Evolutionary conservation across 2,113 vertebrate genomes (phyloP).

Genomic region (Pygathrix nemaeus): DNA sequence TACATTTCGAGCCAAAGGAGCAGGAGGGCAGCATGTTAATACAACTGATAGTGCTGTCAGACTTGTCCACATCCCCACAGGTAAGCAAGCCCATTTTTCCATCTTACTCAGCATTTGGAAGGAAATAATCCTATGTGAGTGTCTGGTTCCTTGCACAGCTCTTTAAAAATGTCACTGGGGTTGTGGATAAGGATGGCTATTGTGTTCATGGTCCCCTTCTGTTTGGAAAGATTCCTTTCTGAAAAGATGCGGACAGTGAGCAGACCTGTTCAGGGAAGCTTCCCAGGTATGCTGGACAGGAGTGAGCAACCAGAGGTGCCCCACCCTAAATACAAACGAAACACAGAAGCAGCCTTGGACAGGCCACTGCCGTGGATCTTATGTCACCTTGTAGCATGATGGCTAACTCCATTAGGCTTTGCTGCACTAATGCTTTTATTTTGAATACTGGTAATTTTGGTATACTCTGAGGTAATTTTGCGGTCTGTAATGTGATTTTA

Average conservation of each 20-base stretch:
- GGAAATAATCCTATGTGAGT: neutral
- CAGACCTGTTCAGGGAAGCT: neutral
- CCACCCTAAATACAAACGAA: neutral
- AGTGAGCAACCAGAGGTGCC: neutral
- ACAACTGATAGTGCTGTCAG: constrained; percentile 96
- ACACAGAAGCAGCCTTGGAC: neutral
- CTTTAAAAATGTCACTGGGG: neutral
- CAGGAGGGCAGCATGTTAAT: constrained; percentile 96
- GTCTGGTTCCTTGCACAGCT: neutral
- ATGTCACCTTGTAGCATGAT: neutral
- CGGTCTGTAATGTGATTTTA: neutral
- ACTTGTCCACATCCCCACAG: constrained; percentile 94
- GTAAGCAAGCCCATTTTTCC: constrained; percentile 75
- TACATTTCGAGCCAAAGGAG: constrained; percentile 93
- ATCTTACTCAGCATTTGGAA: neutral
- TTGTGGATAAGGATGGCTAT: neutral
- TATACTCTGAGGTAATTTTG: neutral
- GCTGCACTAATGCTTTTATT: neutral
- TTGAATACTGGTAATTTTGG: neutral
- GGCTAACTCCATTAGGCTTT: too few species aligned
- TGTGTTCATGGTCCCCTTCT: neutral
- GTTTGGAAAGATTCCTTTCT: neutral
- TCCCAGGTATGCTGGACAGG: neutral
- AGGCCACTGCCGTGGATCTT: neutral
- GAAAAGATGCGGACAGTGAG: neutral